Conservation (phyloP, 1,140 invertebrate genomes). For the Cylas formicarius region DNA sequence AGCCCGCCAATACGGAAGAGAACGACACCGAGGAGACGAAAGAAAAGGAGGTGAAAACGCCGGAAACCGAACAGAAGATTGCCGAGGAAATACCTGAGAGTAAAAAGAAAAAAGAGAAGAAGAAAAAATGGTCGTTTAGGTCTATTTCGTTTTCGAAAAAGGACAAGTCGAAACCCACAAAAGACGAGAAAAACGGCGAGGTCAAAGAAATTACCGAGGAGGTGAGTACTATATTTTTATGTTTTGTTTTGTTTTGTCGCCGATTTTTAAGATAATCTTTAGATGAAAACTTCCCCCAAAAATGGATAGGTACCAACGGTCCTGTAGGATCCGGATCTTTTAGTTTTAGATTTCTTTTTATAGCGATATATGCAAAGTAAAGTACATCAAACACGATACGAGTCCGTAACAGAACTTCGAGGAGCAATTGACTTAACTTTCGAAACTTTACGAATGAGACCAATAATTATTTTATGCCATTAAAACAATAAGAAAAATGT, state of each 20-base stretch:
- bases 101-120: slow-evolving; percentile 72
- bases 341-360: no score
- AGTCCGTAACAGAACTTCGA: no score
- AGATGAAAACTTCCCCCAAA: no score
- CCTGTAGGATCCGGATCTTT: no score
- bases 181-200: slow-evolving; percentile 47
- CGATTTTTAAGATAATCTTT: no score
- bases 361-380: no score
- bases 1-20: slow-evolving; percentile 14
- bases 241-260: background rate
- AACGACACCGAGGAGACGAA: slow-evolving; percentile 17
- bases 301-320: no score
- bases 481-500: no score
- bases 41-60: slow-evolving; percentile 45
- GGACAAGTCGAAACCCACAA: slow-evolving; percentile 72
- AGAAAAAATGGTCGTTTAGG: slow-evolving; percentile 80
- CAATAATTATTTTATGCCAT: no score
- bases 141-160: slow-evolving; percentile 77
- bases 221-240: slow-evolving; percentile 27
- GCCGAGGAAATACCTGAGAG: slow-evolving; percentile 58
- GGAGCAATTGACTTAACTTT: no score
- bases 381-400: no score
- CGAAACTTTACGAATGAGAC: no score
- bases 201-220: slow-evolving; percentile 39
- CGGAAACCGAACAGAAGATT: slow-evolving; percentile 48